phyloP scores from a whole-genome alignment of 2,888 invertebrate genomes.

The Cantharis lateralis region DNA sequence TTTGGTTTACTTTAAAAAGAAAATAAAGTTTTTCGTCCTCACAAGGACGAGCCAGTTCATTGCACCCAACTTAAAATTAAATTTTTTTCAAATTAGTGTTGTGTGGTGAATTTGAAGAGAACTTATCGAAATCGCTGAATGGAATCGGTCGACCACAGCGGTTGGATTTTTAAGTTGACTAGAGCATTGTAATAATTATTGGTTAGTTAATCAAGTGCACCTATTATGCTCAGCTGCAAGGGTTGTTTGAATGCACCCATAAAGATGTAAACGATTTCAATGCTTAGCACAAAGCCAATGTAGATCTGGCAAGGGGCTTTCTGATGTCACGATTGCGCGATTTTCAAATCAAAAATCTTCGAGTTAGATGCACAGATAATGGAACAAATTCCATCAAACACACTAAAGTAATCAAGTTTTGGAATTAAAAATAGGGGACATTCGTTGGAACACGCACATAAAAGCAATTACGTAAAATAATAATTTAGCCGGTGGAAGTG shows the following conservation, averaged over 20 bases:
- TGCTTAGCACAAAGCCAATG: background rate
- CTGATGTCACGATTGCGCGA: background rate
- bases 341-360: background rate
- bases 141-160: background rate
- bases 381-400: background rate
- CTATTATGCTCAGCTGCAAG: background rate
- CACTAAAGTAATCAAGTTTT: background rate
- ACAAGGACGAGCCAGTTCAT: background rate
- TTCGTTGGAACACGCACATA: background rate
- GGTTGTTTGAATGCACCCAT: background rate
- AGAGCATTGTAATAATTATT: background rate
- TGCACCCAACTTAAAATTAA: background rate
- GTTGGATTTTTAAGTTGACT: background rate
- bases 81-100: background rate
- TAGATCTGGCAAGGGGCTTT: background rate
- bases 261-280: background rate
- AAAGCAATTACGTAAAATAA: background rate
- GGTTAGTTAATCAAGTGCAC: background rate
- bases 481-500: background rate
- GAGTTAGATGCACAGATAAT: background rate
- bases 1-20: background rate
- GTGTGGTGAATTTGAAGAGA: background rate
- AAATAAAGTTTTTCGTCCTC: background rate
- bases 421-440: background rate
- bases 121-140: background rate